Evolutionary conservation across 2,113 vertebrate genomes (phyloP), one percentile per base, ranked within the genome.

Genomic region (Pachypanchax playfairii): DNA sequence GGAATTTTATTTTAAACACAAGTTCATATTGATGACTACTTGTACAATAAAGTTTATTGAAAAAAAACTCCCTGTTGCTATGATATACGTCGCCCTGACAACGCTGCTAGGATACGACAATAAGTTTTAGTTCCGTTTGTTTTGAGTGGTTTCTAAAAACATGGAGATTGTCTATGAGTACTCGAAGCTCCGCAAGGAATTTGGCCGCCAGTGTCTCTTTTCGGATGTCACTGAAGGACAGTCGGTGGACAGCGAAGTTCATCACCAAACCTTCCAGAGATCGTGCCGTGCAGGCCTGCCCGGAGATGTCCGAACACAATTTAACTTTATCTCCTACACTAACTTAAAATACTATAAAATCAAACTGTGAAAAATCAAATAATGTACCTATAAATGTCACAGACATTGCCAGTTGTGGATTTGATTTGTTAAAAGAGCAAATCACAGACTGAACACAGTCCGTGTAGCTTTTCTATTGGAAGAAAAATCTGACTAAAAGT

Each of bases 121-220:
- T 26, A 24, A 8, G 1, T 15, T 2, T 10, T 1, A 4, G 12
- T 26, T 28, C 12, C 3, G 13, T 4, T 15, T 8, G 38, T 14
- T 13, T 13, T 5, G 0, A 11, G 39, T 52, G 24, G 18, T 11
- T 20, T 15, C 18, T 26, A 10, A 28, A 44, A 28, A 36, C 58
- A 99, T 98, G 96, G 96, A 98, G 81, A 92, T 97, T 21, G 84
- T 88, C 7, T 88, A 93, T 0, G 92, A 94, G 15, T 97, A 96
- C 50, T 43, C 90, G 0, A 94, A 93, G 84, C 92, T 91, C 46
- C 95, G 96, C 65, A 88, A 86, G 0, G 93, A 96, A 26, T 96
- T 98, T 6, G 96, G 96, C 5, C 93, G 95, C 0, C 94, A 93
- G 7, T 95, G 94, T 82, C 86, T 49, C 42, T 94, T 98, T 88